These are phyloP conservation scores for Scyliorhinus canicula DNA, from an alignment of 2,797 vertebrate genomes.

Conservation along the genomic window DNA sequence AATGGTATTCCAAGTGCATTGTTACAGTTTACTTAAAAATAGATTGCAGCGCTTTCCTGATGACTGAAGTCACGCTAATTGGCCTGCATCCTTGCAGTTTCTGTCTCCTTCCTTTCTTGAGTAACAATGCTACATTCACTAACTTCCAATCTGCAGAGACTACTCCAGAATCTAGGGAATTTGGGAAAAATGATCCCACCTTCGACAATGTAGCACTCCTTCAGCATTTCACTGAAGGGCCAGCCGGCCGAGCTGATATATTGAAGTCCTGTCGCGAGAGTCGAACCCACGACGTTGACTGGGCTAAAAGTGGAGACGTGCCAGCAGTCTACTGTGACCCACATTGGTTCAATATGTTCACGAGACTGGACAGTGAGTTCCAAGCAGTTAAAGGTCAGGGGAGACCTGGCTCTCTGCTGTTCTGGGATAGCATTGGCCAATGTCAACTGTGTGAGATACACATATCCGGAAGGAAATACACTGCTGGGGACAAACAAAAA, in stretches of 20 bases:
- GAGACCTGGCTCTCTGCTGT: neutral
- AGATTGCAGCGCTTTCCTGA: no score
- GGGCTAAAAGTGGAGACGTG: neutral
- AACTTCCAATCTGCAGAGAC: no score
- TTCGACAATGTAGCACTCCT: neutral
- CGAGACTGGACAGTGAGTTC: neutral
- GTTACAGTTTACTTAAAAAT: no score
- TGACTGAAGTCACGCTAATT: no score
- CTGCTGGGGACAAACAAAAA: no score
- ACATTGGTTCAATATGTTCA: neutral
- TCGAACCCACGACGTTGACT: neutral
- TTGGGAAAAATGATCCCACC: no score
- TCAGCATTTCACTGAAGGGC: neutral
- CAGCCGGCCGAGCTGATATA: neutral
- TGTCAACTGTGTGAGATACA: neutral
- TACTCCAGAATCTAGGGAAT: no score
- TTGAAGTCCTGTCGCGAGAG: neutral
- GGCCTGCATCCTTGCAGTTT: no score
- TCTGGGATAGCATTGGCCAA: neutral
- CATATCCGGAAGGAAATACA: neutral
- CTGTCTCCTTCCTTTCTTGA: no score
- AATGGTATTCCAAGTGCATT: no score
- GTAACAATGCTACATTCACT: no score
- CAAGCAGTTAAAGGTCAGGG: neutral
- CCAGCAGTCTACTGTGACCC: neutral